Evolutionary conservation across 2,888 invertebrate genomes (phyloP), one percentile per base, ranked within the genome.

Genomic region (Euplagia quadripunctaria): DNA sequence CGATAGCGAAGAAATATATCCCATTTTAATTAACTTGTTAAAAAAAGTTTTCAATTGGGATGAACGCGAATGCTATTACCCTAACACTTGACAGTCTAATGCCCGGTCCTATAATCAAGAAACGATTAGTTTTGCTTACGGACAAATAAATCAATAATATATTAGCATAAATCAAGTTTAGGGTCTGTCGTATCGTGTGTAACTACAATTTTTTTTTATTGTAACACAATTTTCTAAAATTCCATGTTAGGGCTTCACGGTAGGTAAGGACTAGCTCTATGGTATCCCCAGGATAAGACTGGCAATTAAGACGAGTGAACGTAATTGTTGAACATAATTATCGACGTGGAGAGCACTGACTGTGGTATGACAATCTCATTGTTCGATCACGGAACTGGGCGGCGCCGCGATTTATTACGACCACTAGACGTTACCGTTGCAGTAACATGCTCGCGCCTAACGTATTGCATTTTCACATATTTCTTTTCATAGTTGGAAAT

Each of bases 171-270:
- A n/a, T n/a, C n/a, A n/a, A n/a, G n/a, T n/a, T n/a, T n/a, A n/a
- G n/a, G n/a, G 1, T 52, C 55, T n/a, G 7, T 55, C 6, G 11
- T n/a, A n/a, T 55, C 43, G 46, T 49, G 46, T 65, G 5, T 20
- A 46, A 65, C 20, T 16, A 12, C 12, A n/a, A 20, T 55, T 68
- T 8, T 42, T 5, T n/a, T 12, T 64, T 42, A 42, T 17, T 16
- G 41, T 55, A 41, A 16, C 14, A 12, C n/a, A 9, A 20, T 11
- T 17, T 70, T 17, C 20, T 55, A 55, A 17, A 42, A 58, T 65
- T 31, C 46, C 43, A 49, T 70, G 49, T 46, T 31, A 63, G 61
- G 71, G 58, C 14, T 71, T 55, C 58, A 66, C 65, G 71, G 66
- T 61, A 9, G 61, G 61, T 31, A 42, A 71, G 58, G 42, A 66